These are phyloP conservation scores for Cataglyphis cursor DNA, from an alignment of 2,888 invertebrate species.

Conservation along the genomic window DNA sequence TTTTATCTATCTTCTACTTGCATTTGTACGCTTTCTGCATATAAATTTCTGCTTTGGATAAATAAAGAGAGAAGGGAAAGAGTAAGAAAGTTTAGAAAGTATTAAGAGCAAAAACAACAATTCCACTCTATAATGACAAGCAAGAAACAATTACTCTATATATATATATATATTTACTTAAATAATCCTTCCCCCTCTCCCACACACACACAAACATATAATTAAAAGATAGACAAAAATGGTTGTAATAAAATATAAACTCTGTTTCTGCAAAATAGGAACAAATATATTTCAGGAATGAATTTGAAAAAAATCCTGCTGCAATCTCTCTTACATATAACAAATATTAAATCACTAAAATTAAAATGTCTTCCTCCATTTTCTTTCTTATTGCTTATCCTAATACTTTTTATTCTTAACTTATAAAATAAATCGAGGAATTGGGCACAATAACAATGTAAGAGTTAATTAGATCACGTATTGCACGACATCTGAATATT, in stretches of 20 bases:
- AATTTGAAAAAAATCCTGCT: slow-evolving; percentile 34
- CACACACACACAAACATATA: background rate
- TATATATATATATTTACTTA: background rate
- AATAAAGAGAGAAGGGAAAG: background rate
- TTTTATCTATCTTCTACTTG: background rate
- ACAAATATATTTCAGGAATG: slow-evolving; percentile 31
- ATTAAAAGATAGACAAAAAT: background rate
- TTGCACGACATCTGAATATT: background rate
- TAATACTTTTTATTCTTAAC: background rate
- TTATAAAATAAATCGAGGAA: slow-evolving; percentile 31
- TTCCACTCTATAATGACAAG: background rate
- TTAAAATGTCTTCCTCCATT: slow-evolving; percentile 8
- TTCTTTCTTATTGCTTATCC: background rate
- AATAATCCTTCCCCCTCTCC: background rate
- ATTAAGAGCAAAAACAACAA: background rate
- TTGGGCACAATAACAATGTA: background rate
- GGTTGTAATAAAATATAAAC: background rate
- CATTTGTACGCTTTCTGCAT: slow-evolving; percentile 1
- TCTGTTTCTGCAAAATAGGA: slow-evolving; percentile 22
- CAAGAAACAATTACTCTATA: background rate
- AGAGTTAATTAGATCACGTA: background rate
- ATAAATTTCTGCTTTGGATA: slow-evolving; percentile 1
- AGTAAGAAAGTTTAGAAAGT: background rate
- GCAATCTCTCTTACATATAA: background rate
- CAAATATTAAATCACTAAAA: background rate